phyloP scores from a whole-genome alignment of 1,140 invertebrate species.

The Oncopodura yosiiana region DNA sequence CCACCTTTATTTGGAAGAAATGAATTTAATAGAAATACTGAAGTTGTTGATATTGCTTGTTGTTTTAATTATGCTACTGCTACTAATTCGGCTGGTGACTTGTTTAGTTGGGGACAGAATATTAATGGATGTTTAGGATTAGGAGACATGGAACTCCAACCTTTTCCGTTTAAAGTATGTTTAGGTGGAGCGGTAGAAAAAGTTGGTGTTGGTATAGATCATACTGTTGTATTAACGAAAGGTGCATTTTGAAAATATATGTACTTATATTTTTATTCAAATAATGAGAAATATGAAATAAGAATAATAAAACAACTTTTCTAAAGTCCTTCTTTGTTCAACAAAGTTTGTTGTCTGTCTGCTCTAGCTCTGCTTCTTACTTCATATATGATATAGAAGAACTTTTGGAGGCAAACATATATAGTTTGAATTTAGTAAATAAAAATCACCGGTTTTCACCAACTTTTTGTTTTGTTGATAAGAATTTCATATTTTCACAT shows the following conservation, averaged over 20 bases:
- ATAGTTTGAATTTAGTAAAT: too few species aligned
- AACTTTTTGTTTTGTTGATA: too few species aligned
- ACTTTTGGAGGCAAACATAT: too few species aligned
- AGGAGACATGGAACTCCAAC: constrained; percentile 62
- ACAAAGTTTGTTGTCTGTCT: too few species aligned
- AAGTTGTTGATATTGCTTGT: constrained; percentile 55
- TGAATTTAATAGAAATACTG: constrained; percentile 59
- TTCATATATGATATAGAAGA: too few species aligned
- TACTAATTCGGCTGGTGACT: constrained; percentile 63
- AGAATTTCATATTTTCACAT: too few species aligned
- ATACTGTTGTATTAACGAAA: constrained; percentile 65
- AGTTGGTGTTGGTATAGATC: constrained; percentile 72
- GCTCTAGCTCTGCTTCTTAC: too few species aligned
- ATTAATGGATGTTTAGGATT: constrained; percentile 70
- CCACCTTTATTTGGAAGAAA: constrained; percentile 71
- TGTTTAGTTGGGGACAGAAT: constrained; percentile 87
- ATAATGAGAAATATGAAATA: background rate
- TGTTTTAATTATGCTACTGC: constrained; percentile 72
- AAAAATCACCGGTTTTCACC: too few species aligned
- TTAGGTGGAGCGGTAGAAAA: constrained; percentile 62
- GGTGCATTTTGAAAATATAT: constrained; percentile 11
- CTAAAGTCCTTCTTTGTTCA: too few species aligned
- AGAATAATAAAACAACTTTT: too few species aligned
- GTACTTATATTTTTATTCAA: background rate
- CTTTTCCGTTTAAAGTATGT: constrained; percentile 73